A percentile compares a stretch with the other conserved stretches of the same genome.
These are phyloP conservation scores for Notiomystis cincta DNA, from an alignment of 2,113 vertebrate species.

Conservation along the genomic window DNA sequence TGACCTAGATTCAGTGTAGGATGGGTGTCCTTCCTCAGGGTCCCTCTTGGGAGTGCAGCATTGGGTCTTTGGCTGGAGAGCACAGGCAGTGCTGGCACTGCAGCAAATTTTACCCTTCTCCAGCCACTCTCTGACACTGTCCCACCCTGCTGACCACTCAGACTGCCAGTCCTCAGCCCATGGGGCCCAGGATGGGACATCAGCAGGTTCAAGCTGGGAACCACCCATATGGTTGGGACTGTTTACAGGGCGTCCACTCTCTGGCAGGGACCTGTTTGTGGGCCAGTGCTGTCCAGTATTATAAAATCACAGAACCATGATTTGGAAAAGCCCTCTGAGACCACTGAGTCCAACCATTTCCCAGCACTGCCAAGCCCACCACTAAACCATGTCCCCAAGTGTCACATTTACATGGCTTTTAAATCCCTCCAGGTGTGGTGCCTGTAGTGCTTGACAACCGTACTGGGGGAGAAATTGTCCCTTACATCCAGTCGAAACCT, in stretches of 20 bases:
- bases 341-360: not conserved
- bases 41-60: not conserved
- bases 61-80: rapidly evolving
- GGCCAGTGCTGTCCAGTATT: not conserved
- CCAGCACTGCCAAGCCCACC: not conserved
- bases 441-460: not conserved
- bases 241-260: rapidly evolving
- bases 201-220: not conserved
- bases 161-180: not conserved
- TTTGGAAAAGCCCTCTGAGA: not conserved
- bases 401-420: not conserved
- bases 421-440: not conserved
- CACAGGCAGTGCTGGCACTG: not conserved
- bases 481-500: not conserved
- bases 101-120: not conserved
- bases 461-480: not conserved
- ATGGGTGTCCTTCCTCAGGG: not conserved
- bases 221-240: not conserved
- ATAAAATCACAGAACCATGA: not conserved
- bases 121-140: not conserved
- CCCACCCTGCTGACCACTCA: not conserved
- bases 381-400: not conserved
- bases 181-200: not conserved
- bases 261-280: not conserved
- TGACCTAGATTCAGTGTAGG: rapidly evolving